Percentiles rank a stretch among this genome's conserved stretches.
phyloP scores from a whole-genome alignment of 2,113 vertebrate genomes.

The Poicephalus gulielmi region DNA sequence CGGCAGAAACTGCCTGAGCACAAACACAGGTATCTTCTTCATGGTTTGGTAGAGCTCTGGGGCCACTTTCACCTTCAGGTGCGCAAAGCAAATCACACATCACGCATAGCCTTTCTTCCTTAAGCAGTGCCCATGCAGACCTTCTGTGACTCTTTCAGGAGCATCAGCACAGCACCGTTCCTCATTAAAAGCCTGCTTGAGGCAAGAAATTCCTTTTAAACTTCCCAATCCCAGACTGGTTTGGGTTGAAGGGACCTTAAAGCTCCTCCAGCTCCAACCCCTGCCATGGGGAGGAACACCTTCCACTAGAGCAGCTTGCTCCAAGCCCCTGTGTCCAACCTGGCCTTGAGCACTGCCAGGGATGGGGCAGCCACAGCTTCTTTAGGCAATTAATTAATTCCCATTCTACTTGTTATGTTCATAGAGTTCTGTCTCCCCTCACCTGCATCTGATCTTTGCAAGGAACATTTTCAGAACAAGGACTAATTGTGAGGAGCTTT shows the following conservation, averaged over 20 bases:
- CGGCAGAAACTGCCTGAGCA: not conserved
- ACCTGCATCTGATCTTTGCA: not conserved
- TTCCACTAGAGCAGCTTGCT: not conserved
- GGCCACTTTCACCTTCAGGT: not conserved
- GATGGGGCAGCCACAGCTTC: not conserved
- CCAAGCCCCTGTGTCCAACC: not conserved
- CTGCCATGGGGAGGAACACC: not conserved
- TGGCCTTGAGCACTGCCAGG: not conserved
- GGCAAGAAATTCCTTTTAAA: not conserved
- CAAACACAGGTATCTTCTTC: not conserved
- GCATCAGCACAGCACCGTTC: not conserved
- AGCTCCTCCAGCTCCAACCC: not conserved
- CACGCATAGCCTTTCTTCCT: not conserved
- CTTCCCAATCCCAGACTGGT: not conserved
- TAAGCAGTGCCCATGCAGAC: not conserved
- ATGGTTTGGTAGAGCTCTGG: not conserved
- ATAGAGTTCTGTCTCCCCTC: not conserved
- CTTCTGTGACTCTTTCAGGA: not conserved
- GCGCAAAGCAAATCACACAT: not conserved
- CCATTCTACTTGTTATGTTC: not conserved
- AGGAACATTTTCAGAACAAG: not conserved
- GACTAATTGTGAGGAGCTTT: not conserved
- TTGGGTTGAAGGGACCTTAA: not conserved
- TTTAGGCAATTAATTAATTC: not conserved
- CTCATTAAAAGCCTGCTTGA: not conserved